phyloP scores from a whole-genome alignment of 2,797 vertebrate species.

The Rhyacichthys aspro region DNA sequence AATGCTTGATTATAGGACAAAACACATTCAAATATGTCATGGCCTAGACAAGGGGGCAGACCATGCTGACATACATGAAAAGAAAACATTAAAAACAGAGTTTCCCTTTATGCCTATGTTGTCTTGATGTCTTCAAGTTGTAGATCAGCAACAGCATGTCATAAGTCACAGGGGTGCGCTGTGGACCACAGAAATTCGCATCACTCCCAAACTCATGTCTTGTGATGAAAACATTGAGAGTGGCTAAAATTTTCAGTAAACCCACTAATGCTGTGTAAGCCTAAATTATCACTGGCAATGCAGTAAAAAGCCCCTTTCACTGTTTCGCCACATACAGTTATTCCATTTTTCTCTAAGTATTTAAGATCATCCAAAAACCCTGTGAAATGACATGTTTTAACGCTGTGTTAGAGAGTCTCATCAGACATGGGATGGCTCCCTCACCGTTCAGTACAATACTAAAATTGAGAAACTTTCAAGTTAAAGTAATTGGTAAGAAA shows the following conservation, averaged over 20 bases:
- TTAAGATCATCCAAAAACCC: conserved; percentile 28
- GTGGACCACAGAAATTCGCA: conserved; percentile 24
- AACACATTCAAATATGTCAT: conserved; percentile 24
- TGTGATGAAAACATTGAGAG: conserved; percentile 29
- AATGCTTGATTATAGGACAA: conserved; percentile 11
- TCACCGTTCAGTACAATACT: no score
- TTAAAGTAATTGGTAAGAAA: no score
- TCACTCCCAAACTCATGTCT: conserved; percentile 21
- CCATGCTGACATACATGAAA: conserved; percentile 23
- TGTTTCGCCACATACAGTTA: conserved; percentile 12
- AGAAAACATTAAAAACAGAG: conserved; percentile 21
- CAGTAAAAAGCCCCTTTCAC: conserved; percentile 22
- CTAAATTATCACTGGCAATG: conserved; percentile 27
- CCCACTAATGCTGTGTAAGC: conserved; percentile 22
- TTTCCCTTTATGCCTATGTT: conserved; percentile 25
- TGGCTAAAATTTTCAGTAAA: conserved; percentile 37
- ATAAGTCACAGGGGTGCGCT: conserved; percentile 15
- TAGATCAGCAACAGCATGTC: conserved; percentile 19
- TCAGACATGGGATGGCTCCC: no score
- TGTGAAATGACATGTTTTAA: conserved; percentile 6
- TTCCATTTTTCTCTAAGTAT: conserved; percentile 24
- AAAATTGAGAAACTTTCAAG: no score
- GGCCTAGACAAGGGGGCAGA: conserved; percentile 16
- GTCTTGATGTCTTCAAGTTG: conserved; percentile 13
- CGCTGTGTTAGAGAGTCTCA: no score